A percentile compares a stretch with the other conserved stretches of the same genome.
These are phyloP conservation scores for Cephus spinipes DNA, from an alignment of 2,888 invertebrate species.

Conservation along the genomic window DNA sequence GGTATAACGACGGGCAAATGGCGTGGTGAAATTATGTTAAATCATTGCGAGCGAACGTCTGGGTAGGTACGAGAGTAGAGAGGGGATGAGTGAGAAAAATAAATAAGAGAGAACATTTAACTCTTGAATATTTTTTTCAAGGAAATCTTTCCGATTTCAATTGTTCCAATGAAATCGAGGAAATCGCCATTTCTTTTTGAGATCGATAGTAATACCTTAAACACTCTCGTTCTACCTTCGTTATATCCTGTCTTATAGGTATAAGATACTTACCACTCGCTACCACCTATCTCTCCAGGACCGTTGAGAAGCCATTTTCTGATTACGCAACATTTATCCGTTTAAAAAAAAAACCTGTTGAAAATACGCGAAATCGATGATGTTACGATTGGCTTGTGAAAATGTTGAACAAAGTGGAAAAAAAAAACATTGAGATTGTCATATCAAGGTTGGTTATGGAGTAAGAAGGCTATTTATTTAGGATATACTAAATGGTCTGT, in stretches of 20 bases:
- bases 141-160: constrained; percentile 29
- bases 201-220: background rate
- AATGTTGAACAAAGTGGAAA: constrained; percentile 40
- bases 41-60: background rate
- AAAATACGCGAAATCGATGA: constrained; percentile 52
- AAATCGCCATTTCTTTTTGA: background rate
- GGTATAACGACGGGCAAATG: background rate
- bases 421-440: constrained; percentile 58
- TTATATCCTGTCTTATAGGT: background rate
- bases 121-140: constrained; percentile 37
- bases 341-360: constrained; percentile 39
- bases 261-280: background rate
- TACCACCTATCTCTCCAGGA: background rate
- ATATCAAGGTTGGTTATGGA: constrained; percentile 65
- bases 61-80: background rate
- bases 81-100: constrained; percentile 12
- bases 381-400: constrained; percentile 55
- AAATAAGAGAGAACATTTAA: constrained; percentile 5
- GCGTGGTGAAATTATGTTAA: background rate
- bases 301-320: background rate
- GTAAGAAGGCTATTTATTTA: constrained; percentile 66
- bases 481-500: constrained; percentile 65
- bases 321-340: background rate
- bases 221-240: background rate
- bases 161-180: background rate